phyloP scores from a whole-genome alignment of 2,888 invertebrate species.

The Pollenia griseotomentosa region DNA sequence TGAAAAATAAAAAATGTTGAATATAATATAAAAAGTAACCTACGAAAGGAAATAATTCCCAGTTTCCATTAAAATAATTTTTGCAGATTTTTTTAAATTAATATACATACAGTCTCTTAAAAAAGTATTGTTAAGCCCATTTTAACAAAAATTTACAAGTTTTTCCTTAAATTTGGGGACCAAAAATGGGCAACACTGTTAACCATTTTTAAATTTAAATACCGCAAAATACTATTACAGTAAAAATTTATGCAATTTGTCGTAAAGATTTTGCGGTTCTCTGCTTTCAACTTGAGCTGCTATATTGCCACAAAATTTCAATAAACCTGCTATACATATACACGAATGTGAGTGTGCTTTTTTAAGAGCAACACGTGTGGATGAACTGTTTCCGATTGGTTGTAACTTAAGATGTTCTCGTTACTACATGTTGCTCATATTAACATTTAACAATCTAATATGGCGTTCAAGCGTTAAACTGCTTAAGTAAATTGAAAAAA shows the following conservation, averaged over 20 bases:
- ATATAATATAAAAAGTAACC: too few relatives aligned
- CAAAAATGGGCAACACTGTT: neutral
- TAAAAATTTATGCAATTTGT: conserved; percentile 75
- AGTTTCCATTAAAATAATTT: too few relatives aligned
- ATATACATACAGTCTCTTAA: too few relatives aligned
- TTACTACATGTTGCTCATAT: conserved; percentile 74
- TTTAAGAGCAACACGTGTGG: neutral
- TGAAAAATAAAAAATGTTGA: too few relatives aligned
- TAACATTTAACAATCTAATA: conserved; percentile 82
- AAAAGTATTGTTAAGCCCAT: too few relatives aligned
- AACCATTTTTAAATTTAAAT: conserved; percentile 41
- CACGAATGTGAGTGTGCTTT: neutral
- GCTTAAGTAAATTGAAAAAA: conserved; percentile 81
- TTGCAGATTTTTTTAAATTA: too few relatives aligned
- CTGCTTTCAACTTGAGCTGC: neutral
- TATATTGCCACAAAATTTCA: conserved; percentile 8
- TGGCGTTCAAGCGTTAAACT: conserved; percentile 82
- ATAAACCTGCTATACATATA: neutral
- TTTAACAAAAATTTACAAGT: too few relatives aligned
- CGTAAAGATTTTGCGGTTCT: conserved; percentile 72
- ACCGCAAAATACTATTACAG: conserved; percentile 65
- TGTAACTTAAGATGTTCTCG: conserved; percentile 69
- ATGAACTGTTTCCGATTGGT: neutral
- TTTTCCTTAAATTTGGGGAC: too few relatives aligned
- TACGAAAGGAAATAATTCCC: too few relatives aligned